Conservation (phyloP, 2,113 vertebrate genomes). For the Cyanoderma ruficeps region DNA sequence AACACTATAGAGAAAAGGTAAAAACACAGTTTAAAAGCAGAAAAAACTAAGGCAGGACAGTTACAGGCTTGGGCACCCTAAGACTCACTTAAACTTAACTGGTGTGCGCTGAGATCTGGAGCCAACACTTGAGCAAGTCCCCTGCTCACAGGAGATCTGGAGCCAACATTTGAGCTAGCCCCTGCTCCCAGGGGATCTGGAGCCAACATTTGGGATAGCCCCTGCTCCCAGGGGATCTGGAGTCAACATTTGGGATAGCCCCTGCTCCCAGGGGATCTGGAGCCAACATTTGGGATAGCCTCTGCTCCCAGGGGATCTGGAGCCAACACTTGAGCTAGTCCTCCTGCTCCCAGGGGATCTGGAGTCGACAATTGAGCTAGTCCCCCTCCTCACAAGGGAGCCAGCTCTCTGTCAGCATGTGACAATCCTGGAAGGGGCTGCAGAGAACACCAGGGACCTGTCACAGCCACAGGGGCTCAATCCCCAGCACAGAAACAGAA, state of each 20-base stretch:
- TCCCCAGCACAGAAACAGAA: not conserved
- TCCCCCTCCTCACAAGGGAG: not conserved
- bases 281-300: not conserved
- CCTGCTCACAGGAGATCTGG: not conserved
- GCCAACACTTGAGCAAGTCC: accelerated
- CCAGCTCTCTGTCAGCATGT: accelerated
- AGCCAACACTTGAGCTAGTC: not conserved
- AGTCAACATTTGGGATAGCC: not conserved
- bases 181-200: not conserved
- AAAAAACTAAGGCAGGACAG: not conserved
- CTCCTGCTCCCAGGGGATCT: not conserved
- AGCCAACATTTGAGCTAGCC: not conserved
- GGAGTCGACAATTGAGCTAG: not conserved
- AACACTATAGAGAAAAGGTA: not conserved
- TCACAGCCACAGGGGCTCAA: not conserved
- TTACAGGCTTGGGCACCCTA: not conserved
- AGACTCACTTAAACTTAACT: not conserved
- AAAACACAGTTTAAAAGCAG: not conserved
- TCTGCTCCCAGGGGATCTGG: not conserved
- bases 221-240: not conserved
- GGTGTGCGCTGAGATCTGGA: not conserved
- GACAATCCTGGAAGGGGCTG: not conserved
- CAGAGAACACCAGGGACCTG: not conserved
- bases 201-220: not conserved
- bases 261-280: too few relatives aligned